Conservation (phyloP, 2,888 invertebrate genomes). For the Pyrrhosoma nymphula region DNA sequence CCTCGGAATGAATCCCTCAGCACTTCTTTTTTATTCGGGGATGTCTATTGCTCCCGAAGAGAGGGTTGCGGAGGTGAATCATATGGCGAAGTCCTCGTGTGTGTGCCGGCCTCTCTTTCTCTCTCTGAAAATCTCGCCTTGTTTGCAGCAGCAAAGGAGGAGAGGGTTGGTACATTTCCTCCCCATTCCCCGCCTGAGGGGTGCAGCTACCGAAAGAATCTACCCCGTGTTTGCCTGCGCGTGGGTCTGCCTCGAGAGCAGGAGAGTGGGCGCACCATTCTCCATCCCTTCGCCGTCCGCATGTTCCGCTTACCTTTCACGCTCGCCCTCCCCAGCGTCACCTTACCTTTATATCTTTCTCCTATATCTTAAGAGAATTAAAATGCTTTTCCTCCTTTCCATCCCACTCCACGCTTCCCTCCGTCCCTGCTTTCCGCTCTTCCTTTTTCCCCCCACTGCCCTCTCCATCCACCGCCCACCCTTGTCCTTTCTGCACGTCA, state of each 20-base stretch:
- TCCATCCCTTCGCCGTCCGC: not conserved
- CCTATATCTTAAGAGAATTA: slow-evolving; percentile 40
- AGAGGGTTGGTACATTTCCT: not conserved
- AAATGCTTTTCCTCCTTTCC: slow-evolving; percentile 37
- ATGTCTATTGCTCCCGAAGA: not conserved
- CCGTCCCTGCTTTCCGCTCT: too few species aligned
- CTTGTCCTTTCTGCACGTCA: not conserved
- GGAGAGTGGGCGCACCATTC: not conserved
- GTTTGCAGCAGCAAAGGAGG: not conserved
- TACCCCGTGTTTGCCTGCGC: not conserved
- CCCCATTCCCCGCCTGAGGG: not conserved
- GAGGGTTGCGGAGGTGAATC: not conserved
- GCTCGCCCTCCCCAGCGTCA: not conserved
- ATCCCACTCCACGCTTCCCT: not conserved
- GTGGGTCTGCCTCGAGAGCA: not conserved
- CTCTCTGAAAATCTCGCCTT: not conserved
- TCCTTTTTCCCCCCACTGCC: not conserved
- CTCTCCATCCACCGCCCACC: not conserved
- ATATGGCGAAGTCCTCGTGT: not conserved
- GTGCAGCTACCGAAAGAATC: not conserved
- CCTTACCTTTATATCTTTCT: not conserved
- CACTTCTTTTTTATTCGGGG: not conserved
- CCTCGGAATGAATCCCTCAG: not conserved
- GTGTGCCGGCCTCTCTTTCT: not conserved
- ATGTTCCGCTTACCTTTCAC: not conserved